These are phyloP conservation scores for Tragelaphus scriptus DNA, from an alignment of 2,113 vertebrate genomes.

Conservation along the genomic window DNA sequence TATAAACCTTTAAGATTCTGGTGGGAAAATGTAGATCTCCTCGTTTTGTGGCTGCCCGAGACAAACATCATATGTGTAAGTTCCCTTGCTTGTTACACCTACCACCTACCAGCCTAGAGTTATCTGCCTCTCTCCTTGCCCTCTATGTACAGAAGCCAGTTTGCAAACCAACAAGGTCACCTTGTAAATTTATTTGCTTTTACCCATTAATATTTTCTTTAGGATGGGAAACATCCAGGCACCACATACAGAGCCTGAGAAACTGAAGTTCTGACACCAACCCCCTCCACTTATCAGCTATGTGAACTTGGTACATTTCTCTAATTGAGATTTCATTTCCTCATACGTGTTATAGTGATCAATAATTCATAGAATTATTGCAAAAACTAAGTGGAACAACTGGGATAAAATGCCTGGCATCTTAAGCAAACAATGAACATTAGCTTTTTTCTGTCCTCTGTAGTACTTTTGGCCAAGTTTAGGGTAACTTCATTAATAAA, in stretches of 20 bases:
- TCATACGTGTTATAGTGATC: not conserved
- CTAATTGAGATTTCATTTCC: not conserved
- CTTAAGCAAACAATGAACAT: not conserved
- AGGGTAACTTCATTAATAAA: not conserved
- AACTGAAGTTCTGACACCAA: not conserved
- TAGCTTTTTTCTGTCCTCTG: not conserved
- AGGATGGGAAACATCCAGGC: not conserved
- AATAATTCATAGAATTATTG: not conserved
- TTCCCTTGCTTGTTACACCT: not conserved
- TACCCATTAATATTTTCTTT: not conserved
- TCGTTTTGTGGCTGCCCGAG: not conserved
- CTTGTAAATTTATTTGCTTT: not conserved
- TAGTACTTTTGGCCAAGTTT: not conserved
- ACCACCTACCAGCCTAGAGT: not conserved
- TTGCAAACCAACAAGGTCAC: not conserved
- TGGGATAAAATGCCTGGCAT: not conserved
- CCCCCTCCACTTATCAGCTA: too few species aligned
- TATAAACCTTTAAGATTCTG: not conserved
- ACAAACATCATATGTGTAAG: not conserved
- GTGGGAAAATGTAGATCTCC: not conserved
- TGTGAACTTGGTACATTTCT: not conserved
- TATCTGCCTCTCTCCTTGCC: not conserved
- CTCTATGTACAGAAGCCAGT: accelerated
- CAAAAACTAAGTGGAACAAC: not conserved
- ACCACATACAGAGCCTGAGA: not conserved